Evolutionary conservation across 2,888 invertebrate genomes (phyloP).

Genomic region (Nemoura dubitans): DNA sequence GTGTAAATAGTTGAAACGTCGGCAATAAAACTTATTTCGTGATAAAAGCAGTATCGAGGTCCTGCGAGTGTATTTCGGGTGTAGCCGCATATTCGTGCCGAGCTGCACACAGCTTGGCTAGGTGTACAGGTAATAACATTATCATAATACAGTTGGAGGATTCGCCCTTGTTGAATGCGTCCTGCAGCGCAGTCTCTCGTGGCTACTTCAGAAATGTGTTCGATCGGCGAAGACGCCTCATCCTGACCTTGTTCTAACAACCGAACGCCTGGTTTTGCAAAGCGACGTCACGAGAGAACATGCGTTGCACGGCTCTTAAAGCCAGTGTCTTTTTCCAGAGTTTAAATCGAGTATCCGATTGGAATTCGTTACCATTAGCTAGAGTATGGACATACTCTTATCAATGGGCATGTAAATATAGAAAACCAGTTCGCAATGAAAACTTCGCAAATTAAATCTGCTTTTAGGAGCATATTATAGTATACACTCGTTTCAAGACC

Average conservation of each 20-base stretch:
- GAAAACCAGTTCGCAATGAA: too few relatives aligned
- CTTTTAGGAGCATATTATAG: too few relatives aligned
- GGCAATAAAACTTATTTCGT: neutral
- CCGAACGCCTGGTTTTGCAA: too few relatives aligned
- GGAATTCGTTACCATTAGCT: too few relatives aligned
- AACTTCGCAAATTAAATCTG: too few relatives aligned
- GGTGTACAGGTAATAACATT: neutral
- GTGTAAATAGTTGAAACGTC: slow-evolving; percentile 7
- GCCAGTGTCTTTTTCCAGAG: too few relatives aligned
- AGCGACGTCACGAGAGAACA: too few relatives aligned
- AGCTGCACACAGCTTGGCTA: neutral
- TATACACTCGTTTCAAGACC: too few relatives aligned
- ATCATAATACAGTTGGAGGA: slow-evolving; percentile 9
- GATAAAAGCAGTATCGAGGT: neutral
- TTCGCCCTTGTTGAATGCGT: slow-evolving; percentile 7
- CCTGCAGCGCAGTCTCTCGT: neutral
- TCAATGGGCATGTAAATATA: too few relatives aligned
- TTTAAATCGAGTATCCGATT: too few relatives aligned
- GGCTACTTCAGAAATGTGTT: neutral
- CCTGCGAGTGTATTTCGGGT: neutral
- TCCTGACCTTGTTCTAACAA: neutral
- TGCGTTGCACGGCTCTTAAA: too few relatives aligned
- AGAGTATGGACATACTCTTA: too few relatives aligned
- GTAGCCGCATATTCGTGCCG: neutral
- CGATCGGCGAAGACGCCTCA: neutral